These are phyloP conservation scores for Grapholita molesta DNA, from an alignment of 1,140 invertebrate genomes.

Conservation along the genomic window DNA sequence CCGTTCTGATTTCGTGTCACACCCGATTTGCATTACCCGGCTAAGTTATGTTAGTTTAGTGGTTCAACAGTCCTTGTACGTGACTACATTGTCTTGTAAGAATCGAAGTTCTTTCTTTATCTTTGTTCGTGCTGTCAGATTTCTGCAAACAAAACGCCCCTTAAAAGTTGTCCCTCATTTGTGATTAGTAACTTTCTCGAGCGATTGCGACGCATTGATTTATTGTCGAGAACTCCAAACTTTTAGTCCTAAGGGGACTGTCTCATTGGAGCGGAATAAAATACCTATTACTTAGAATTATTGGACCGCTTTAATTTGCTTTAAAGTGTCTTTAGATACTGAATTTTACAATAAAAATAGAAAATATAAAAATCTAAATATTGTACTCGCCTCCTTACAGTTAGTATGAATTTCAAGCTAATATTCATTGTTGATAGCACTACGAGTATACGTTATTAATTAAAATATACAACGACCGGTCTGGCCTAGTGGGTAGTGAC, in stretches of 20 bases:
- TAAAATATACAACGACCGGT: too few relatives aligned
- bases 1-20: too few relatives aligned
- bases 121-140: neutral
- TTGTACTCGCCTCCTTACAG: too few relatives aligned
- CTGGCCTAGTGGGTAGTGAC: too few relatives aligned
- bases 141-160: neutral
- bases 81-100: too few relatives aligned
- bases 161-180: neutral
- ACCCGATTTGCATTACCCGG: too few relatives aligned
- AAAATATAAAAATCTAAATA: too few relatives aligned
- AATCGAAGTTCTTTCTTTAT: neutral
- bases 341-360: neutral
- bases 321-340: neutral
- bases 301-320: neutral
- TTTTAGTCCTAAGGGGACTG: neutral
- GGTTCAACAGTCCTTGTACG: too few relatives aligned
- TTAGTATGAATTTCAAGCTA: too few relatives aligned
- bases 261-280: neutral
- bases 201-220: neutral
- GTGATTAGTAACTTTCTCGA: neutral
- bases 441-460: too few relatives aligned
- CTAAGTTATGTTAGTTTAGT: too few relatives aligned
- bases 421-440: too few relatives aligned
- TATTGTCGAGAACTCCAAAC: neutral
- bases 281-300: neutral